These are phyloP conservation scores for Zoroaster sp. DNA, from an alignment of 53 echinoderm and acorn worm species.

Conservation along the genomic window DNA sequence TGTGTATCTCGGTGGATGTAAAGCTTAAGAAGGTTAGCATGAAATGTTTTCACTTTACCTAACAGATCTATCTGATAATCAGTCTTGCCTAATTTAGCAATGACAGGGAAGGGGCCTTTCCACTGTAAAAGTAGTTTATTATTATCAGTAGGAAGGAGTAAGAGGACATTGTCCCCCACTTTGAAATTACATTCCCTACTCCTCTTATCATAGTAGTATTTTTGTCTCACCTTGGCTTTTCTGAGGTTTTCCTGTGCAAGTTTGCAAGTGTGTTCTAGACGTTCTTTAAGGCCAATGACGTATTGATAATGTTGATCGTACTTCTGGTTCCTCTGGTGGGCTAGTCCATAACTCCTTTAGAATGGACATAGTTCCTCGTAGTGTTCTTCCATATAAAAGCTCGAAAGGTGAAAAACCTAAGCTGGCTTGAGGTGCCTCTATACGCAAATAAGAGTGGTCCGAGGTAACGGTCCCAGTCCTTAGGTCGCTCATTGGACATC, in stretches of 20 bases:
- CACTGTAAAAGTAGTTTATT: constrained; percentile 62
- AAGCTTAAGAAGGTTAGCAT: constrained; percentile 53
- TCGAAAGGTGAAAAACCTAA: constrained; percentile 67
- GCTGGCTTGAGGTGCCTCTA: constrained; percentile 47
- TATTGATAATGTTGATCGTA: constrained; percentile 55
- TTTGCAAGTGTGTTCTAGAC: constrained; percentile 52
- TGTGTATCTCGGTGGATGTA: constrained; percentile 8
- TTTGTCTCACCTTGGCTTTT: constrained; percentile 28
- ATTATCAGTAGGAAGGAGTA: constrained; percentile 49
- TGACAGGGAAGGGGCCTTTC: constrained; percentile 50
- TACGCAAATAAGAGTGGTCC: constrained; percentile 51
- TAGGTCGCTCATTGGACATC: constrained; percentile 58
- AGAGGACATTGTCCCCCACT: constrained; percentile 30
- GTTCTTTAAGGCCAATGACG: constrained; percentile 49
- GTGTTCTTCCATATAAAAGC: constrained; percentile 54
- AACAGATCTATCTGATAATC: constrained; percentile 58
- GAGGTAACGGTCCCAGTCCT: too few relatives aligned
- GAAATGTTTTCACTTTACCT: constrained; percentile 29
- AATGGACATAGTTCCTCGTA: constrained; percentile 61
- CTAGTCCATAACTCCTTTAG: constrained; percentile 51
- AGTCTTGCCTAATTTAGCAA: neutral
- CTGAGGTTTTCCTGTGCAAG: constrained; percentile 12
- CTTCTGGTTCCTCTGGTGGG: neutral
- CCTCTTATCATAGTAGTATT: constrained; percentile 25
- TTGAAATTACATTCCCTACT: constrained; percentile 20